Conservation (phyloP, 2,888 invertebrate genomes). For the Tuberolachnus salignus region DNA sequence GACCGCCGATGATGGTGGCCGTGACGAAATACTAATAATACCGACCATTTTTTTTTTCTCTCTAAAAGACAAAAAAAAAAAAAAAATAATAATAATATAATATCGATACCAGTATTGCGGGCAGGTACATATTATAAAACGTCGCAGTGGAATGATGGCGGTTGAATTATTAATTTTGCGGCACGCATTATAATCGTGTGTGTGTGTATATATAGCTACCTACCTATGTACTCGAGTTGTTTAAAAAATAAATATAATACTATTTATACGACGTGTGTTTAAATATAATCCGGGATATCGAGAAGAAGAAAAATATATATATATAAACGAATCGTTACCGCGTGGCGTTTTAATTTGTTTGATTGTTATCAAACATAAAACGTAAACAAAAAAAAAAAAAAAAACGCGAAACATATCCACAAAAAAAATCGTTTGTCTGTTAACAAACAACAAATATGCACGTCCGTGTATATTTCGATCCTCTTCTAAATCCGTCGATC, state of each 20-base stretch:
- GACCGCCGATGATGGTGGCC: conserved; percentile 10
- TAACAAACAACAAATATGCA: no score
- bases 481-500: neutral
- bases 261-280: conserved; percentile 1
- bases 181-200: neutral
- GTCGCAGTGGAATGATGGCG: neutral
- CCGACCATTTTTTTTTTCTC: neutral
- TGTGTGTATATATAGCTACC: no score
- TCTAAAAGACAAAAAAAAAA: neutral
- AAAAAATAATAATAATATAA: neutral
- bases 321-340: neutral
- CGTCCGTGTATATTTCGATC: neutral
- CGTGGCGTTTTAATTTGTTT: conserved; percentile 19
- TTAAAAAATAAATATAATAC: neutral
- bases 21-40: conserved; percentile 37
- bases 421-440: conserved; percentile 3
- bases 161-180: conserved; percentile 3
- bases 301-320: no score
- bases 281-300: conserved; percentile 26
- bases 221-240: neutral
- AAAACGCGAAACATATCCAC: neutral
- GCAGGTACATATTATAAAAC: neutral
- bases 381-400: no score
- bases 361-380: no score
- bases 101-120: no score